These are phyloP conservation scores for Heliconius cydno DNA, from an alignment of 2,888 invertebrate genomes.

Conservation along the genomic window DNA sequence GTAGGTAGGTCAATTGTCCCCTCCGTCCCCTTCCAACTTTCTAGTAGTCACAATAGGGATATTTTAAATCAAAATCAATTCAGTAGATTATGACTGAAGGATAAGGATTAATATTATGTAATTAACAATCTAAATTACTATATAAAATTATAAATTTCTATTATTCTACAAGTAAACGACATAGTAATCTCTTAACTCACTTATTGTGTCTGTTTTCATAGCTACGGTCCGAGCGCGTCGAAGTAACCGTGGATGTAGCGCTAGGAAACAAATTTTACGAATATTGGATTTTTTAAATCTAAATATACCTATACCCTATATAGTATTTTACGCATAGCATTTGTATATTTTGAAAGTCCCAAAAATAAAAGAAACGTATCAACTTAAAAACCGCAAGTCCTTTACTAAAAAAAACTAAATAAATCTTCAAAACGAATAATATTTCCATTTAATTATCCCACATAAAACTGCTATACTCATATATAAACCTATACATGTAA, in stretches of 20 bases:
- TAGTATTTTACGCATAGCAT: background rate
- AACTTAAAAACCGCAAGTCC: no score
- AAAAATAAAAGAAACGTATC: no score
- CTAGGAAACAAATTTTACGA: constrained; percentile 13
- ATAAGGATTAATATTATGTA: background rate
- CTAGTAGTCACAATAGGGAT: background rate
- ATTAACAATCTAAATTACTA: background rate
- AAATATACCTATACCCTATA: background rate
- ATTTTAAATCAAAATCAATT: background rate
- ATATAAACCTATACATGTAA: background rate
- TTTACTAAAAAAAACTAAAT: no score
- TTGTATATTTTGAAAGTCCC: background rate
- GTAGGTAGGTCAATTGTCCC: background rate
- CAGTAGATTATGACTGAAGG: background rate
- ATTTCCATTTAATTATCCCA: background rate
- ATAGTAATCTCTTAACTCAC: constrained; percentile 2
- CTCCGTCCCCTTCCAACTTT: background rate
- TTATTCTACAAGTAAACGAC: constrained; percentile 5
- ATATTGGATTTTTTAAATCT: background rate
- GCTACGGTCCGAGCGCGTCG: constrained; percentile 11
- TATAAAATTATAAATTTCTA: background rate
- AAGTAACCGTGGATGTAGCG: constrained; percentile 8
- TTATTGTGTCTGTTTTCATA: constrained; percentile 15
- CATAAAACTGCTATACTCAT: background rate
- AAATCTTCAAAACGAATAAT: background rate